A percentile compares a stretch with the other conserved stretches of the same genome.
phyloP scores from a whole-genome alignment of 1,140 invertebrate species.

The Caenorhabditis brenneri region DNA sequence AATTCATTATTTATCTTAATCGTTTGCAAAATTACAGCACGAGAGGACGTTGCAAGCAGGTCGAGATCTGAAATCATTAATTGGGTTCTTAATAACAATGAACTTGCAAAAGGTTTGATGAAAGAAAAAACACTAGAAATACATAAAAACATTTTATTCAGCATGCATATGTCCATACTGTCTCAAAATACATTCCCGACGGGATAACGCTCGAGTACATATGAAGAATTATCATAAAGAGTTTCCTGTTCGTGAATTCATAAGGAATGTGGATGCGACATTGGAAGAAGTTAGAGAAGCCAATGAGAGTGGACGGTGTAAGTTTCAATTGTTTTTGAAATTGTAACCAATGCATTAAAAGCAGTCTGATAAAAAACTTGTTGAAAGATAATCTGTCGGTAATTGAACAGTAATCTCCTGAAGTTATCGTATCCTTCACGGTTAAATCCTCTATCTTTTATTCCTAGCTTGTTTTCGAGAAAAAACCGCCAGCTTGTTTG shows the following conservation, averaged over 20 bases:
- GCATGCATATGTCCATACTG: conserved; percentile 6
- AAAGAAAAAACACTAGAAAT: background rate
- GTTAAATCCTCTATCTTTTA: too few relatives aligned
- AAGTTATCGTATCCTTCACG: too few relatives aligned
- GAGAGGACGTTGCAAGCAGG: background rate
- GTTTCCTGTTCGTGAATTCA: background rate
- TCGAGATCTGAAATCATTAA: conserved; percentile 24
- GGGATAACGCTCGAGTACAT: conserved; percentile 1
- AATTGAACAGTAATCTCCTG: too few relatives aligned
- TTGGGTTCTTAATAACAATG: background rate
- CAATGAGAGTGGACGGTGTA: conserved; percentile 14
- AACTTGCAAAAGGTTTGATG: background rate
- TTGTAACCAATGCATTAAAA: background rate
- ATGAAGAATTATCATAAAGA: conserved; percentile 14
- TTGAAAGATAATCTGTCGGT: too few relatives aligned
- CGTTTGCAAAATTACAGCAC: too few relatives aligned
- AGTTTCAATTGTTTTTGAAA: background rate
- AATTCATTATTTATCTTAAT: too few relatives aligned
- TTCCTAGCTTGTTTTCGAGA: too few relatives aligned
- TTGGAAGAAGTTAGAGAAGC: background rate
- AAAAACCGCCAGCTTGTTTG: too few relatives aligned
- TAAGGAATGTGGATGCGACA: background rate
- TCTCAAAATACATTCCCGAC: conserved; percentile 13
- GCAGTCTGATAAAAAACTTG: too few relatives aligned
- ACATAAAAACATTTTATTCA: background rate